Conservation (phyloP, 2,113 vertebrate species). For the Glaucidium brasilianum region DNA sequence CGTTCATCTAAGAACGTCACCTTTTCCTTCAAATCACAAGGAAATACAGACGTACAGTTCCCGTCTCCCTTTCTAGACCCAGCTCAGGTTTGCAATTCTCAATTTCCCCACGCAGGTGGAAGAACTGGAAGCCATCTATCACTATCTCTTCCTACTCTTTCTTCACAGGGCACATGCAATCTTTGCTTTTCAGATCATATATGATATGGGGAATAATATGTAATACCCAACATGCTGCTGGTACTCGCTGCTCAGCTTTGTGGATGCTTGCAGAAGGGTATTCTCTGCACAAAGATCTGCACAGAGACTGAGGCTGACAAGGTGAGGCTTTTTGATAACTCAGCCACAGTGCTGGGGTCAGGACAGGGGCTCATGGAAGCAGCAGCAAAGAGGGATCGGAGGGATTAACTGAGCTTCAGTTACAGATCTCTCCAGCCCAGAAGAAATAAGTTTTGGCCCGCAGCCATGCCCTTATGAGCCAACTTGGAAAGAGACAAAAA, state of each 20-base stretch:
- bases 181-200: neutral
- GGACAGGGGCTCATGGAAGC: neutral
- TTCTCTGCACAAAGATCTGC: neutral
- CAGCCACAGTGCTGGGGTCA: neutral
- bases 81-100: neutral
- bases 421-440: neutral
- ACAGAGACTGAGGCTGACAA: neutral
- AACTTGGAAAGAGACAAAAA: neutral
- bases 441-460: neutral
- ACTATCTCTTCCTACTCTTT: neutral
- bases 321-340: neutral
- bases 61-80: neutral
- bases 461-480: neutral
- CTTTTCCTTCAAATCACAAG: neutral
- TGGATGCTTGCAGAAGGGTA: neutral
- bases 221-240: neutral
- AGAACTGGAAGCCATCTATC: neutral
- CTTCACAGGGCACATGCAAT: neutral
- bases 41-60: neutral
- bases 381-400: neutral
- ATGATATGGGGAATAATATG: neutral
- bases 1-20: neutral
- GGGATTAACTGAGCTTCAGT: neutral
- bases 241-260: neutral
- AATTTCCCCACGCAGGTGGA: neutral